Conservation (phyloP, 2,888 invertebrate species). For the Parasteatoda lunata region DNA sequence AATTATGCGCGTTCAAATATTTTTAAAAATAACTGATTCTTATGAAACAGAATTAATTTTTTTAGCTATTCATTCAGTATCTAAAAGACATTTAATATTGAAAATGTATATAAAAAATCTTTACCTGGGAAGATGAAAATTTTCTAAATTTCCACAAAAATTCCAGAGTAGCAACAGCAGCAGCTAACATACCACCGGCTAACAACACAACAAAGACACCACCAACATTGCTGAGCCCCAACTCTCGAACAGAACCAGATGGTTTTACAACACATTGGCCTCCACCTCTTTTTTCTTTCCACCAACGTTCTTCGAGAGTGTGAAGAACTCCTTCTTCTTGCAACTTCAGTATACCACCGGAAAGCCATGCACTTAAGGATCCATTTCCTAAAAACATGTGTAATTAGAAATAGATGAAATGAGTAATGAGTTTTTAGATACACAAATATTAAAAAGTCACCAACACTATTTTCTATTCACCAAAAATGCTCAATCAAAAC, state of each 20-base stretch:
- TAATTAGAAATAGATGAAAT: no score
- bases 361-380: conserved; percentile 77
- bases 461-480: no score
- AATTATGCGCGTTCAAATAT: no score
- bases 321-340: conserved; percentile 77
- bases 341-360: conserved; percentile 80
- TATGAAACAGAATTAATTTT: no score
- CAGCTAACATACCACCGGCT: conserved; percentile 70
- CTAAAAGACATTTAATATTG: no score
- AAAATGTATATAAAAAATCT: no score
- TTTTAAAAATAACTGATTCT: no score
- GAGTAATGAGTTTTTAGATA: no score
- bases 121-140: neutral
- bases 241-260: conserved; percentile 69
- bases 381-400: conserved; percentile 21
- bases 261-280: conserved; percentile 71
- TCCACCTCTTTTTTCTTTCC: conserved; percentile 74
- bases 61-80: no score
- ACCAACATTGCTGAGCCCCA: conserved; percentile 72
- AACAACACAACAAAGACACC: conserved; percentile 73
- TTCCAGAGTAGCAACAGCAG: conserved; percentile 69
- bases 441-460: no score
- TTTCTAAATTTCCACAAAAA: conserved; percentile 70
- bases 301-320: conserved; percentile 77
- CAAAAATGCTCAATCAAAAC: no score